Evolutionary conservation across 1,140 invertebrate genomes (phyloP), one percentile per base, ranked within the genome.

Genomic region (Globodera ellingtonae): DNA sequence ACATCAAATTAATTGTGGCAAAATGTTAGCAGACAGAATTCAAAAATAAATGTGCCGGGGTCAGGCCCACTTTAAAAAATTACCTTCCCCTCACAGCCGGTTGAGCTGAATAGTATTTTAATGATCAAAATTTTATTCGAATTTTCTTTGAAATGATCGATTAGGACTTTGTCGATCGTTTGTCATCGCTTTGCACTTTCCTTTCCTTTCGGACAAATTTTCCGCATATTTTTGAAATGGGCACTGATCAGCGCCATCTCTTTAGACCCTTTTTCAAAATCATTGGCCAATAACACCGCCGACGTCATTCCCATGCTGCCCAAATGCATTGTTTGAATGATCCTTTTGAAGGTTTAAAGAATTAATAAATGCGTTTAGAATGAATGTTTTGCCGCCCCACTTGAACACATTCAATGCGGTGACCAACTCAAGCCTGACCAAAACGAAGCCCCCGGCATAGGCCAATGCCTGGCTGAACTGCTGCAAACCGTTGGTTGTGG

Each of bases 271-370:
- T 77, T 80, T 21, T 48, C 15, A 67, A 80, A 80, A 67, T 80
- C 79, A 24, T 75, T 78, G 65, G 70, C 47, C 66, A 80, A 48
- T 7, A 80, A 44, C 52, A 80, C 66, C 62, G 59, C 62, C 13
- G 79, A 67, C 7, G 71, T 80, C 71, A 80, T 56, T 65, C 79
- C 79, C 35, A 72, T 21, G 50, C 72, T 77, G 15, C 79, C 79
- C 71, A 80, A 75, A 75, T 80, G 52, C 79, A 80, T 80, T 44
- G 79, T 80, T 75, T 80, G 79, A 44, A 80, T 80, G 66, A 80
- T 80, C 74, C 79, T 80, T 80, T 47, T 47, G 46, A 66, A 1
- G n/a, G n/a, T n/a, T 77, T 44, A 18, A 75, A 24, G 35, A 24
- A 48, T 69, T 52, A 15, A 77, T 46, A n/a, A 56, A 75, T 75